These are phyloP conservation scores for Argyrosomus japonicus DNA, from an alignment of 2,113 vertebrate species.

Conservation along the genomic window DNA sequence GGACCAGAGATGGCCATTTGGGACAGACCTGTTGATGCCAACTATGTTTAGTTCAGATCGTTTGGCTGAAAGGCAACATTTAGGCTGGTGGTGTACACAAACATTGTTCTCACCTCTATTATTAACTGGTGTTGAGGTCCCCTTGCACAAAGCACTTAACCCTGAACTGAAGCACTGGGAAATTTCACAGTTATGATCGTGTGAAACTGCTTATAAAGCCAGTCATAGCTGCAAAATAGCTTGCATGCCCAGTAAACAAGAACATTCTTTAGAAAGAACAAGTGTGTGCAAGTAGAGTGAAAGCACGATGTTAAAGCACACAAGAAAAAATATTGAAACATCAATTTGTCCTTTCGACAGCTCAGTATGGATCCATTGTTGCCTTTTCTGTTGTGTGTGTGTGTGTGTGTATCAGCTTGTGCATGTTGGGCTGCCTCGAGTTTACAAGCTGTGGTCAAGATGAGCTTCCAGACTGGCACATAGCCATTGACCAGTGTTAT, in stretches of 20 bases:
- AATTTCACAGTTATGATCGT: background rate
- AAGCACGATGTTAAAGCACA: background rate
- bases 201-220: background rate
- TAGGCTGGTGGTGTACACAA: background rate
- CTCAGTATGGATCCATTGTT: constrained; percentile 18
- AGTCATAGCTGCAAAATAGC: background rate
- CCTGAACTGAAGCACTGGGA: background rate
- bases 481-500: constrained; percentile 30
- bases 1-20: background rate
- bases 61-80: background rate
- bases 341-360: constrained; percentile 25
- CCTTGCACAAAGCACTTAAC: background rate
- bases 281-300: background rate
- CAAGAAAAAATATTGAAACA: constrained; percentile 28
- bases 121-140: background rate
- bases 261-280: background rate
- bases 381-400: background rate
- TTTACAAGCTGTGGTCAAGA: constrained; percentile 40
- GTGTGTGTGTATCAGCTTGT: constrained; percentile 10
- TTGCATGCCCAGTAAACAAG: background rate
- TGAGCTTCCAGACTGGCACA: constrained; percentile 26
- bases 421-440: background rate
- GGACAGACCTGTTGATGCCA: background rate
- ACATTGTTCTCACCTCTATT: background rate
- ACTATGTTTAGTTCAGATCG: background rate